Percentiles rank a stretch among this genome's conserved stretches.
phyloP scores from a whole-genome alignment of 2,888 invertebrate genomes.

The Chymomyza caudatula region DNA sequence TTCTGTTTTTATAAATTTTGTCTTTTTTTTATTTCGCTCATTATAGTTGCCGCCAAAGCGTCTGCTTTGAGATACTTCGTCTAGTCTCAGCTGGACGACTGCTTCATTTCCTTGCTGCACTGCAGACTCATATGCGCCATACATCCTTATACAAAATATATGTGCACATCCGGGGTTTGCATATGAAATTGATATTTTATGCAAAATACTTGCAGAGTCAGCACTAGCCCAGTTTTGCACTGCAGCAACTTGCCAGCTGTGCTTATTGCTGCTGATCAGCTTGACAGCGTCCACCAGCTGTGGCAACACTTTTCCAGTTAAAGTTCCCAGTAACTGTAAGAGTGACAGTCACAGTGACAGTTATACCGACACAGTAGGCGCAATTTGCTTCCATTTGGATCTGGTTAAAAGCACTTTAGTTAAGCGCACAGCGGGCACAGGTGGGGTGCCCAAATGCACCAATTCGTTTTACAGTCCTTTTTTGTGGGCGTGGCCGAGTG shows the following conservation, averaged over 20 bases:
- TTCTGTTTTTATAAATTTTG: neutral
- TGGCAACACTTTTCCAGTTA: neutral
- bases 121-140: neutral
- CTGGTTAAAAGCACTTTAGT: neutral
- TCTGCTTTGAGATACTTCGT: conserved; percentile 6
- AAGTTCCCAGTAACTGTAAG: neutral
- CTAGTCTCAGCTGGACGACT: conserved; percentile 19
- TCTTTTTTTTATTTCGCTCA: neutral
- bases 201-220: conserved; percentile 57
- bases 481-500: neutral
- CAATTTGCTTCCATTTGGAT: neutral
- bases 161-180: conserved; percentile 42
- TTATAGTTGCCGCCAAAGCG: neutral
- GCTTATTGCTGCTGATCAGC: neutral
- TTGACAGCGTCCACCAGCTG: neutral
- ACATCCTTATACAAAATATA: neutral
- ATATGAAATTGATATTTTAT: conserved; percentile 70
- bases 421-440: neutral
- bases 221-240: neutral
- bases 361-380: neutral
- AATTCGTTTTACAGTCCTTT: neutral
- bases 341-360: neutral
- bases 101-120: neutral
- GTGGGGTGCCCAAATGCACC: neutral
- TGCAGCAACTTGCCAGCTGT: neutral